phyloP scores from a whole-genome alignment of 2,797 vertebrate genomes.

The Apogon talboti region DNA sequence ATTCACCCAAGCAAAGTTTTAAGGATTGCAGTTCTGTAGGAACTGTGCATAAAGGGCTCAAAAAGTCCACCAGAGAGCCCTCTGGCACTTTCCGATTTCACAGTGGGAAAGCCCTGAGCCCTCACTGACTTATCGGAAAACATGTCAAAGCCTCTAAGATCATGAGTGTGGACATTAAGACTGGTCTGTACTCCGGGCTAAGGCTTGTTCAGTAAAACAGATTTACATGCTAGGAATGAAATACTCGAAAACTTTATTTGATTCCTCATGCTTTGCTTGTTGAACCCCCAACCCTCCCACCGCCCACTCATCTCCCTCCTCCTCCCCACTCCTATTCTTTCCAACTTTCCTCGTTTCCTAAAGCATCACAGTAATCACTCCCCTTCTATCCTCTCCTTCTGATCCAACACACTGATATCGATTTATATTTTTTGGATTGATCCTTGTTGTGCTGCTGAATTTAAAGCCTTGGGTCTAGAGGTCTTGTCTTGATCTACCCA shows the following conservation, averaged over 20 bases:
- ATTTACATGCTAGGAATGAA: conserved; percentile 33
- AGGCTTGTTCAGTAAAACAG: conserved; percentile 28
- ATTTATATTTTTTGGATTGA: conserved; percentile 71
- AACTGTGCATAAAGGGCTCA: conserved; percentile 59
- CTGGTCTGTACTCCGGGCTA: conserved; percentile 3
- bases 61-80: conserved; percentile 54
- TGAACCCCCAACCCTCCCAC: conserved; percentile 11
- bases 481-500: conserved; percentile 78
- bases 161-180: conserved; percentile 39
- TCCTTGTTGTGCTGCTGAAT: conserved; percentile 65
- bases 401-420: conserved; percentile 44
- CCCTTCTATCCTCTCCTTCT: conserved; percentile 47
- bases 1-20: conserved; percentile 55
- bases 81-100: conserved; percentile 52
- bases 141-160: conserved; percentile 56
- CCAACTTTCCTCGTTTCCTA: conserved; percentile 58
- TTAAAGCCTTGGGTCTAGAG: conserved; percentile 64
- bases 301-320: conserved; percentile 30
- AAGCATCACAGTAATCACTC: conserved; percentile 57
- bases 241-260: conserved; percentile 36
- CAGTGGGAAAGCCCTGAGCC: conserved; percentile 41
- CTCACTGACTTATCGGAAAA: conserved; percentile 44
- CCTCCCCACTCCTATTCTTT: conserved; percentile 7
- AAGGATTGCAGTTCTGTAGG: conserved; percentile 45
- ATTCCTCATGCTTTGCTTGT: conserved; percentile 43